These are phyloP conservation scores for Tadarida brasiliensis DNA, from an alignment of 2,797 vertebrate genomes.

Conservation along the genomic window DNA sequence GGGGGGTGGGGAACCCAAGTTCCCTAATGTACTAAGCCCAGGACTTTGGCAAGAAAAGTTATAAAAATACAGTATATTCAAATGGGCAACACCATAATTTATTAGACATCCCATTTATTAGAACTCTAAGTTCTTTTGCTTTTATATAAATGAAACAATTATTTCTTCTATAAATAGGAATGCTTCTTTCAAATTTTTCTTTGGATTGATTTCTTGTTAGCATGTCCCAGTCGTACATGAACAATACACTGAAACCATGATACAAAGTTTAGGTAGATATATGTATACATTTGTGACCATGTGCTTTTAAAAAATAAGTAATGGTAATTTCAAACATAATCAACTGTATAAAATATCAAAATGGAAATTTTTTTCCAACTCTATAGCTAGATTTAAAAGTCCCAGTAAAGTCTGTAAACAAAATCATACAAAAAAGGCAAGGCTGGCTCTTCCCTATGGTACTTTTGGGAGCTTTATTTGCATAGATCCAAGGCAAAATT, in stretches of 20 bases:
- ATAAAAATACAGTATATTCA: slow-evolving; percentile 84
- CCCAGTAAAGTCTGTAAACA: slow-evolving; percentile 85
- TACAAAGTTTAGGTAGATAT: slow-evolving; percentile 72
- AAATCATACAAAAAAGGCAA: slow-evolving; percentile 81
- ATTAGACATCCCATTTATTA: slow-evolving; percentile 79
- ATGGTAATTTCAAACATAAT: slow-evolving; percentile 74
- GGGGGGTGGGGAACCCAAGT: not conserved
- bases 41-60: slow-evolving; percentile 80
- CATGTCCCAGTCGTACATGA: slow-evolving; percentile 78
- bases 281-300: slow-evolving; percentile 59
- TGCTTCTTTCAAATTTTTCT: slow-evolving; percentile 82
- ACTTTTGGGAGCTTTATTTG: slow-evolving; percentile 60
- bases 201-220: slow-evolving; percentile 83
- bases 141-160: slow-evolving; percentile 83
- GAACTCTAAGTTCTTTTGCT: slow-evolving; percentile 83
- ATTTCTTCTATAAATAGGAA: slow-evolving; percentile 86
- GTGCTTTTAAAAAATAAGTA: slow-evolving; percentile 79
- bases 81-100: slow-evolving; percentile 80
- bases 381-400: slow-evolving; percentile 75
- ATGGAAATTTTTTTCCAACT: slow-evolving; percentile 59
- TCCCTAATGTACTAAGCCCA: slow-evolving; percentile 58
- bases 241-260: slow-evolving; percentile 79
- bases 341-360: slow-evolving; percentile 73
- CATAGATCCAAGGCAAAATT: slow-evolving; percentile 68
- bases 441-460: slow-evolving; percentile 64